Conservation (phyloP, 2,113 vertebrate genomes). For the Rhynchomys soricoides region DNA sequence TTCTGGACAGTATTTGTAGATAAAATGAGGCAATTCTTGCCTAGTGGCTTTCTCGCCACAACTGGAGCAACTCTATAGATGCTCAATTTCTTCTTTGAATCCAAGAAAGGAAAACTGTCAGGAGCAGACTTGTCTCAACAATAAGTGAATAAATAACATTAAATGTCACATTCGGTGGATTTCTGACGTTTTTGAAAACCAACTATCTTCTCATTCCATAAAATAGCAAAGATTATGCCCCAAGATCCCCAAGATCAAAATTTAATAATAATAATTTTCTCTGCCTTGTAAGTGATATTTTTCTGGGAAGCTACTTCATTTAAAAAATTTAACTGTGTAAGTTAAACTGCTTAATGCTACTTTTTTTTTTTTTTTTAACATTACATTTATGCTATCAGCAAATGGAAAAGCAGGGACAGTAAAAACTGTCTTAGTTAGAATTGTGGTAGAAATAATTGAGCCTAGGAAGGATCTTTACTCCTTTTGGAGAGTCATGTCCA, state of each 20-base stretch:
- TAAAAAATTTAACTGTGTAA: not conserved
- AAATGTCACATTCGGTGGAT: no score
- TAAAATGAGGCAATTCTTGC: no score
- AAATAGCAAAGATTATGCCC: not conserved
- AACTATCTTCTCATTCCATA: not conserved
- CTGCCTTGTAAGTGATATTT: not conserved
- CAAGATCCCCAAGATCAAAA: not conserved
- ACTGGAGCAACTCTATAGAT: no score
- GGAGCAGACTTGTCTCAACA: no score
- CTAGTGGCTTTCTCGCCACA: no score
- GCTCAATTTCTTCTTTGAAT: no score
- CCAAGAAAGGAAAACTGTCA: no score
- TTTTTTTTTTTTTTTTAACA: not conserved
- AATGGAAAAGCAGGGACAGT: not conserved
- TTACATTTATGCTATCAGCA: not conserved
- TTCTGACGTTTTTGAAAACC: no score
- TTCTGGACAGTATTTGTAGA: no score
- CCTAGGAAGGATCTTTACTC: not conserved
- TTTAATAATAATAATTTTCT: constrained; percentile 13
- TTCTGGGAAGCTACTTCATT: not conserved
- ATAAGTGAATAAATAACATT: no score
- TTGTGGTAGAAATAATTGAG: not conserved
- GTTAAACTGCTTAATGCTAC: not conserved
- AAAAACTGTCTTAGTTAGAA: not conserved
- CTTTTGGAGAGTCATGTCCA: not conserved